These are phyloP conservation scores for Tachysurus vachellii DNA, from an alignment of 2,113 vertebrate genomes.

Conservation along the genomic window DNA sequence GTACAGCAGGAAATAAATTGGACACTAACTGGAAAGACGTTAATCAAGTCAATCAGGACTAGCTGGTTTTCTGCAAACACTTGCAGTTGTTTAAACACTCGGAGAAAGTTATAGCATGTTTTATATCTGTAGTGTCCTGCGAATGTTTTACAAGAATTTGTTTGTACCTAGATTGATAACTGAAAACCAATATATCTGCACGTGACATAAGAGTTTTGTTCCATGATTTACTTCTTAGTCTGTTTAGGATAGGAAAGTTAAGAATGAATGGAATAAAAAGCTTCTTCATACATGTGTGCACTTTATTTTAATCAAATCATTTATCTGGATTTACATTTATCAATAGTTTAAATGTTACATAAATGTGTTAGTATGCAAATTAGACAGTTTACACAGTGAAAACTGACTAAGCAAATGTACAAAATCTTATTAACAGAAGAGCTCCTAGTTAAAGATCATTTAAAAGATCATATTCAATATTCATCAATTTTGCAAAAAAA, in stretches of 20 bases:
- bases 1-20: too few relatives aligned
- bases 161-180: background rate
- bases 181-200: background rate
- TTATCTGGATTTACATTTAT: background rate
- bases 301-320: background rate
- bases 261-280: background rate
- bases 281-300: background rate
- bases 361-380: background rate
- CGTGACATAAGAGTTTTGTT: background rate
- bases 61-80: background rate
- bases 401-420: background rate
- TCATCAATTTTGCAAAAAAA: background rate
- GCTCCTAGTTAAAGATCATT: background rate
- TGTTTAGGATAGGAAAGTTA: background rate
- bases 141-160: background rate
- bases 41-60: conserved; percentile 9
- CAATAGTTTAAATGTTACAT: background rate
- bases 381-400: background rate
- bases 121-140: background rate
- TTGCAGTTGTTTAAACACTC: background rate
- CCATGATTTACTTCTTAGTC: background rate
- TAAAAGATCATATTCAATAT: background rate
- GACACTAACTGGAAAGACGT: background rate
- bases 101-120: background rate
- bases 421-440: background rate